A percentile compares a stretch with the other conserved stretches of the same genome.
phyloP scores from a whole-genome alignment of 2,113 vertebrate species.

The Brienomyrus longianalis region DNA sequence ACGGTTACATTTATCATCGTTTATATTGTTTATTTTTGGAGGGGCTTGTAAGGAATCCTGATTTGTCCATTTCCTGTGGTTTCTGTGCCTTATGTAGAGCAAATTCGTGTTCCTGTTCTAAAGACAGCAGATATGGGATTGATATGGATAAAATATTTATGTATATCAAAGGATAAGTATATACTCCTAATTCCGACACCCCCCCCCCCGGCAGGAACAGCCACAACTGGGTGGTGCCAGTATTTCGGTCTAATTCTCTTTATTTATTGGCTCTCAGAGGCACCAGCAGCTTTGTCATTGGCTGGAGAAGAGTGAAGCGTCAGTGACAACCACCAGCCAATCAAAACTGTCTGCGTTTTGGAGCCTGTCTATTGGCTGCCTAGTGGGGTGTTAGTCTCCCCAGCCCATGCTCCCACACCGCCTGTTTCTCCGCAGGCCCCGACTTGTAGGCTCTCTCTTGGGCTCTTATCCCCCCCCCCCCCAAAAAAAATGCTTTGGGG shows the following conservation, averaged over 20 bases:
- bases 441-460: background rate
- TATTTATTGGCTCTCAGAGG: conserved; percentile 18
- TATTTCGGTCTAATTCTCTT: background rate
- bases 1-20: conserved; percentile 44
- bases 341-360: background rate
- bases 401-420: background rate
- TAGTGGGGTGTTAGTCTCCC: background rate
- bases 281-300: background rate
- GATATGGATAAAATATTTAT: conserved; percentile 52
- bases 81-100: conserved; percentile 39
- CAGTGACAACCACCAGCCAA: background rate
- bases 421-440: background rate
- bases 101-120: conserved; percentile 49
- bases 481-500: background rate
- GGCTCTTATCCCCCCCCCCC: background rate
- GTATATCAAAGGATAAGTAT: conserved; percentile 32
- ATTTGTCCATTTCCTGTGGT: conserved; percentile 19
- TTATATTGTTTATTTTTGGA: conserved; percentile 42
- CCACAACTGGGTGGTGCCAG: background rate
- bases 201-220: background rate
- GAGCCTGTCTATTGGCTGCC: background rate
- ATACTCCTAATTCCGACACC: background rate
- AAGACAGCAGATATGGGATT: conserved; percentile 50
- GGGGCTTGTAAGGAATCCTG: conserved; percentile 10
- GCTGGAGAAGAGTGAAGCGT: background rate